Evolutionary conservation across 2,113 vertebrate species (phyloP).

Genomic region (Emydocephalus ijimae): DNA sequence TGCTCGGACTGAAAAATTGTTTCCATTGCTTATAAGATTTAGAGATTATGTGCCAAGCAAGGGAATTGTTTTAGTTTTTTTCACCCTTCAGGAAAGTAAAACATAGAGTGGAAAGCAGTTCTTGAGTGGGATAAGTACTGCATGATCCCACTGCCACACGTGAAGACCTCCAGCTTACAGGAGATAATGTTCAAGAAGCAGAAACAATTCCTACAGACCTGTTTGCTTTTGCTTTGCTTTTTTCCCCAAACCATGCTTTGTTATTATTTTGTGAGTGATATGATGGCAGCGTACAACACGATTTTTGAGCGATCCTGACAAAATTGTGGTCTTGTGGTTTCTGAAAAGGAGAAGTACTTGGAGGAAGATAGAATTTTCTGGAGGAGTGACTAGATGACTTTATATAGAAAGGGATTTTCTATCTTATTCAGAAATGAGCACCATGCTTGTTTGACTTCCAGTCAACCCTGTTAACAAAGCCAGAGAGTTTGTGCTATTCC

Average conservation of each 20-base stretch:
- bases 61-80: constrained; percentile 70
- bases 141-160: neutral
- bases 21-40: constrained; percentile 73
- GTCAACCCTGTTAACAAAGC: neutral
- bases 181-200: constrained; percentile 42
- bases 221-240: neutral
- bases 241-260: neutral
- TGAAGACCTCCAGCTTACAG: constrained; percentile 27
- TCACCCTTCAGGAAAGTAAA: constrained; percentile 77
- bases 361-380: neutral
- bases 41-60: constrained; percentile 70
- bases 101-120: constrained; percentile 75
- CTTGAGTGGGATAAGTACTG: constrained; percentile 58
- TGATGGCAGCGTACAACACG: too few relatives aligned
- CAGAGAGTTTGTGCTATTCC: neutral
- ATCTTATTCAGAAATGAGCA: neutral
- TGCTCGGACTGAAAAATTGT: constrained; percentile 73
- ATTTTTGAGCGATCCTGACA: neutral
- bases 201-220: neutral
- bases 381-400: neutral
- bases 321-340: neutral
- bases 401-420: neutral
- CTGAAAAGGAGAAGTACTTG: neutral
- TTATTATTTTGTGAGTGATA: neutral
- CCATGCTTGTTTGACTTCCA: neutral